phyloP scores from a whole-genome alignment of 1,140 invertebrate species.

The Drosophila pectinifera region DNA sequence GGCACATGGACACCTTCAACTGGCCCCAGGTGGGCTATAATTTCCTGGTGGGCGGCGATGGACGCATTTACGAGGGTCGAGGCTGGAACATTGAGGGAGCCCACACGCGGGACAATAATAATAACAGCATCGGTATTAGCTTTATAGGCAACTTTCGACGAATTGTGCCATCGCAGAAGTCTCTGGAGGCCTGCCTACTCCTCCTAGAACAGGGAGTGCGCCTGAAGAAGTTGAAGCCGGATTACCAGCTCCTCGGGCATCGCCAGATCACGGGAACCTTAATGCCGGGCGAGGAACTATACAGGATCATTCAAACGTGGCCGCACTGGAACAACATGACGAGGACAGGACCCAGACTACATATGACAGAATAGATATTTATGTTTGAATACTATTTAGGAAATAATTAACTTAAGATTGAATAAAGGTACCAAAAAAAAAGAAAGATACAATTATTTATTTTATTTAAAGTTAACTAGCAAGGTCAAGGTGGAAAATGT shows the following conservation, averaged over 20 bases:
- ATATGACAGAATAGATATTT: conserved; percentile 20
- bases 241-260: conserved; percentile 88
- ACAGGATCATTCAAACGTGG: conserved; percentile 87
- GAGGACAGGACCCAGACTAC: conserved; percentile 10
- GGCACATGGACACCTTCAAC: conserved; percentile 86
- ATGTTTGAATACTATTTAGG: not conserved
- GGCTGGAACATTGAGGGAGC: conserved; percentile 87
- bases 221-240: conserved; percentile 85
- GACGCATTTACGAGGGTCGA: conserved; percentile 87
- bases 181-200: conserved; percentile 85
- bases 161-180: conserved; percentile 87
- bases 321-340: conserved; percentile 85
- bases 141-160: conserved; percentile 89
- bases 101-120: conserved; percentile 86
- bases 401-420: not conserved
- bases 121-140: conserved; percentile 87
- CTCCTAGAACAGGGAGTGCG: conserved; percentile 88
- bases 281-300: conserved; percentile 88
- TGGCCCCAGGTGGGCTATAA: conserved; percentile 89
- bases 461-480: no score
- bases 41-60: conserved; percentile 87
- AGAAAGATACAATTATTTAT: not conserved
- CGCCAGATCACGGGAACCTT: conserved; percentile 87
- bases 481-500: no score
- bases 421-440: conserved; percentile 23